phyloP scores from a whole-genome alignment of 1,140 invertebrate species.

The Lordiphosa collinella region DNA sequence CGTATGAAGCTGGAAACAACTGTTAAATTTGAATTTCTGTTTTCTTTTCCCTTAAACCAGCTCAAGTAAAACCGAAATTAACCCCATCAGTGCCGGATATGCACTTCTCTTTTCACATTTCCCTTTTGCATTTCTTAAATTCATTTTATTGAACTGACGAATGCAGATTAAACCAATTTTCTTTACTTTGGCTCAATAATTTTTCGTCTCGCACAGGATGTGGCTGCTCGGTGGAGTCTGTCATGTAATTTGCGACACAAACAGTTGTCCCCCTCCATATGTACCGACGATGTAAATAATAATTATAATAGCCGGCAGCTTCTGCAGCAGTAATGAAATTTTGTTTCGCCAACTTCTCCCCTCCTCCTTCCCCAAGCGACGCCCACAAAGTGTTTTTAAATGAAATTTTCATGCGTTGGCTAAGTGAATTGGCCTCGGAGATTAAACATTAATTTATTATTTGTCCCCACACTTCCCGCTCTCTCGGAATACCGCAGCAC shows the following conservation, averaged over 20 bases:
- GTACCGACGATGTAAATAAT: too few species aligned
- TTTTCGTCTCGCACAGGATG: slow-evolving; percentile 5
- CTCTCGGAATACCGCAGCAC: background rate
- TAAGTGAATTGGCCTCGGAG: slow-evolving; percentile 38
- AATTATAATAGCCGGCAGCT: slow-evolving; percentile 9
- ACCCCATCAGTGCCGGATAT: background rate
- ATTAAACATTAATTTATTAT: slow-evolving; percentile 31
- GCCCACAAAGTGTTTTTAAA: slow-evolving; percentile 22
- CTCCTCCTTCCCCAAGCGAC: background rate
- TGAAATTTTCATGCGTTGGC: slow-evolving; percentile 39
- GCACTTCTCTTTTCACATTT: background rate
- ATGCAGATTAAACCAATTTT: slow-evolving; percentile 39
- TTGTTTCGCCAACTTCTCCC: slow-evolving; percentile 7
- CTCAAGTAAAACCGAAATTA: too few species aligned
- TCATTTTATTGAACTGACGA: slow-evolving; percentile 2
- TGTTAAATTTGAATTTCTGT: too few species aligned
- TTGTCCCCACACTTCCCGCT: slow-evolving; percentile 1
- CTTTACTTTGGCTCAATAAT: slow-evolving; percentile 12
- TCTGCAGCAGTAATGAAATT: slow-evolving; percentile 28
- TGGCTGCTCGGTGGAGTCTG: slow-evolving; percentile 4
- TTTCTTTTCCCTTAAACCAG: too few species aligned
- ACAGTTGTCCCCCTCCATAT: too few species aligned
- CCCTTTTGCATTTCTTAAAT: background rate
- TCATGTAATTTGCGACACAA: too few species aligned
- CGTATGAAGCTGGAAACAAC: too few species aligned